A percentile compares a stretch with the other conserved stretches of the same genome.
These are phyloP conservation scores for Diaphora mendica DNA, from an alignment of 2,888 invertebrate genomes.

Conservation along the genomic window DNA sequence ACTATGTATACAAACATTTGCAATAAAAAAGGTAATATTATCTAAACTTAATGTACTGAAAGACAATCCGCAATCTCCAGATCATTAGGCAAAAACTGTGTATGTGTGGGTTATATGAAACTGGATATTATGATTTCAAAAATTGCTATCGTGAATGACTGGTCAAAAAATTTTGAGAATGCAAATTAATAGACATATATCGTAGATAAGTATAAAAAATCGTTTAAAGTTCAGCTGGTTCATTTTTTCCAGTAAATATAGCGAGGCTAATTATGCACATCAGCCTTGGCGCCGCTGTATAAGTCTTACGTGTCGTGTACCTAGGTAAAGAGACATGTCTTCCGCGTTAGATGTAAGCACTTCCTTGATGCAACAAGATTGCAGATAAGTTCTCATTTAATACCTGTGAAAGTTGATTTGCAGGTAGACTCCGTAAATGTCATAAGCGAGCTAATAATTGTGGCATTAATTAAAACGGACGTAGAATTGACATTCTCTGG, in stretches of 20 bases:
- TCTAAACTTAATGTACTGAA: slow-evolving; percentile 40
- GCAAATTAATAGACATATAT: slow-evolving; percentile 16
- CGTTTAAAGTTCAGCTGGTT: slow-evolving; percentile 25
- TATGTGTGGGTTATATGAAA: not conserved
- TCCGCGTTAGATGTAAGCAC: slow-evolving; percentile 60
- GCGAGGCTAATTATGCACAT: slow-evolving; percentile 42
- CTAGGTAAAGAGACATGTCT: slow-evolving; percentile 47
- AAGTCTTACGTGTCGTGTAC: slow-evolving; percentile 29
- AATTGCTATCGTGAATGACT: slow-evolving; percentile 30
- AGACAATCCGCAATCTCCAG: slow-evolving; percentile 56
- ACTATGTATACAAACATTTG: slow-evolving; percentile 55
- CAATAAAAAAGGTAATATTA: slow-evolving; percentile 50
- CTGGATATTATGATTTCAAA: not conserved
- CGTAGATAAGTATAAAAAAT: slow-evolving; percentile 39
- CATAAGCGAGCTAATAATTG: slow-evolving; percentile 53
- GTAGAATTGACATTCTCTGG: slow-evolving; percentile 65
- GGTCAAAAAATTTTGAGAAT: slow-evolving; percentile 39
- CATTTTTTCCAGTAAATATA: slow-evolving; percentile 25
- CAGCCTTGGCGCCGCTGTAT: slow-evolving; percentile 42
- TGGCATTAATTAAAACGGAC: slow-evolving; percentile 64
- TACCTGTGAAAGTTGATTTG: slow-evolving; percentile 60
- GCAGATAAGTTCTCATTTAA: slow-evolving; percentile 43
- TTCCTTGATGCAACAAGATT: slow-evolving; percentile 63
- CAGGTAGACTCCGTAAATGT: slow-evolving; percentile 51
- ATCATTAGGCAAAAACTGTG: slow-evolving; percentile 39